phyloP scores from a whole-genome alignment of 2,888 invertebrate species.

The Eupithecia abbreviata region DNA sequence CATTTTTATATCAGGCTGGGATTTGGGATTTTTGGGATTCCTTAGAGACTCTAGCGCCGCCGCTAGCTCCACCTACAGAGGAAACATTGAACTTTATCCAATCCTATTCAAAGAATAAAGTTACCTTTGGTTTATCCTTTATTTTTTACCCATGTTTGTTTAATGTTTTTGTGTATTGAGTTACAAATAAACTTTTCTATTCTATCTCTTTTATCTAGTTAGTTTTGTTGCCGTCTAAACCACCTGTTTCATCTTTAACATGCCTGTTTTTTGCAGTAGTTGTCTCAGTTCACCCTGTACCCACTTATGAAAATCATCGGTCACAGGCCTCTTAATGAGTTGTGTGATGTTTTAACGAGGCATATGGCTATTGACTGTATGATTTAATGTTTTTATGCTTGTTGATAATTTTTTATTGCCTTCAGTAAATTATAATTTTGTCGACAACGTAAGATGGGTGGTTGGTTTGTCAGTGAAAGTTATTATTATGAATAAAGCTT shows the following conservation, averaged over 20 bases:
- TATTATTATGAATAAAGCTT: not conserved
- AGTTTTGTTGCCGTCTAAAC: not conserved
- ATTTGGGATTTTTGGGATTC: too few relatives aligned
- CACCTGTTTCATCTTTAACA: not conserved
- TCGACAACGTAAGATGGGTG: not conserved
- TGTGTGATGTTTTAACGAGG: slow-evolving; percentile 48
- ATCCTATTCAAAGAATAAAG: too few relatives aligned
- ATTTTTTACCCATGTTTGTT: too few relatives aligned
- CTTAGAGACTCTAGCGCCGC: too few relatives aligned
- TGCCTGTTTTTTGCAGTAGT: not conserved
- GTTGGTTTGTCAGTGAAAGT: slow-evolving; percentile 7
- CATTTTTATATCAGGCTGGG: too few relatives aligned
- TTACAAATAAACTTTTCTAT: too few relatives aligned
- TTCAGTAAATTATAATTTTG: slow-evolving; percentile 8
- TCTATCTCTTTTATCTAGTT: not conserved
- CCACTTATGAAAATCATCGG: slow-evolving; percentile 39
- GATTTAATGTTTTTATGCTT: slow-evolving; percentile 27
- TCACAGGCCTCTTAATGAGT: slow-evolving; percentile 50
- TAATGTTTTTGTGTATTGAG: too few relatives aligned
- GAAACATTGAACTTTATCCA: too few relatives aligned
- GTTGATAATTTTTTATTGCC: slow-evolving; percentile 30
- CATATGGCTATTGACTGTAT: slow-evolving; percentile 29
- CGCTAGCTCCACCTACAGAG: too few relatives aligned
- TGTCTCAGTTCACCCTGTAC: slow-evolving; percentile 1
- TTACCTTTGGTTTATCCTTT: too few relatives aligned